These are phyloP conservation scores for Sigmodon hispidus DNA, from an alignment of 2,113 vertebrate genomes.

Conservation along the genomic window DNA sequence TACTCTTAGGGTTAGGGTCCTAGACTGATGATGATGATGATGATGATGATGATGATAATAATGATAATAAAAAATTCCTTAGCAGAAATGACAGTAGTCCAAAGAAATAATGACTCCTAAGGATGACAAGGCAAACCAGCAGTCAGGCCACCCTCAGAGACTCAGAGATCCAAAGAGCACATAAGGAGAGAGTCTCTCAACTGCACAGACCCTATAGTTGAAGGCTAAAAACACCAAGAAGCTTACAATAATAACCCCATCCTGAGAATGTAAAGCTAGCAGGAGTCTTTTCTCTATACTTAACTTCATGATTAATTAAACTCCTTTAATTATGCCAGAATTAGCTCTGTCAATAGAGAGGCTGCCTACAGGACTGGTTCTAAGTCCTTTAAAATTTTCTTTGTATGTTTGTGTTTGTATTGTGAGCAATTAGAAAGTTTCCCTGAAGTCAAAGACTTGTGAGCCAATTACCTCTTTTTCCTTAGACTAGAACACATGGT, in stretches of 20 bases:
- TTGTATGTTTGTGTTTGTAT: constrained; percentile 65
- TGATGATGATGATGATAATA: not conserved
- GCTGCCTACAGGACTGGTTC: constrained; percentile 13
- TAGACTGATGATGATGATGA: not conserved
- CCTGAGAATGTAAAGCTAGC: not conserved
- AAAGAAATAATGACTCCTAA: not conserved
- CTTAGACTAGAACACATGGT: not conserved
- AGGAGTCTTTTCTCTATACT: constrained; percentile 54
- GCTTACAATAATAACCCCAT: not conserved
- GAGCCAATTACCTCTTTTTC: not conserved
- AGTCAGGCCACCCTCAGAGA: not conserved
- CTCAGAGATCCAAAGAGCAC: not conserved
- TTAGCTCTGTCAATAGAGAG: constrained; percentile 65
- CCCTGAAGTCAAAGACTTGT: not conserved
- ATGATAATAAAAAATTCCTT: not conserved
- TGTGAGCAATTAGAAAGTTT: constrained; percentile 62
- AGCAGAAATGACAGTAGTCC: not conserved
- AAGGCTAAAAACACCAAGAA: constrained; percentile 10
- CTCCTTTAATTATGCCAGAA: constrained; percentile 67
- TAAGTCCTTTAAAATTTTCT: constrained; percentile 60
- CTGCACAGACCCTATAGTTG: not conserved
- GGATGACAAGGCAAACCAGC: not conserved
- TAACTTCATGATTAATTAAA: constrained; percentile 70
- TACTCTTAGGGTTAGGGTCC: too few species aligned
- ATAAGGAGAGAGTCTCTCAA: not conserved